phyloP scores from a whole-genome alignment of 2,797 vertebrate genomes.

The Hafferia zeledoni region DNA sequence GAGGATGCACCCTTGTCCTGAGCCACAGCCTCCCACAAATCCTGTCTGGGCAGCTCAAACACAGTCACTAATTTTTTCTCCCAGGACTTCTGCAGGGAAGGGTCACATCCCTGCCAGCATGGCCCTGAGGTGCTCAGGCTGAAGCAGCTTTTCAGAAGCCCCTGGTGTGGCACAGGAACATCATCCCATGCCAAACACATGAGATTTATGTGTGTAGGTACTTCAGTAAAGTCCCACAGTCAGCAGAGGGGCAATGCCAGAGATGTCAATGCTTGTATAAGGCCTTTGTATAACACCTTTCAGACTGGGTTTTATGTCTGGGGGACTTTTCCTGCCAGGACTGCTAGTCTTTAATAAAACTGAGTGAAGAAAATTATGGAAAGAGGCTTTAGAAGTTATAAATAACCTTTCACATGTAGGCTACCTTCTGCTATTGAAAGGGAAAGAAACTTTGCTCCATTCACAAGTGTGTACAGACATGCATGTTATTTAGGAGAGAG shows the following conservation, averaged over 20 bases:
- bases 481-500: background rate
- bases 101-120: background rate
- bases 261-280: background rate
- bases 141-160: background rate
- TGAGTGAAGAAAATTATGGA: background rate
- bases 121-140: background rate
- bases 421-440: background rate
- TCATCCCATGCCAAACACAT: rapidly evolving
- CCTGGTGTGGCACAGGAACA: background rate
- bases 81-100: background rate
- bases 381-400: slow-evolving; percentile 31
- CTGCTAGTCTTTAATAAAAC: background rate
- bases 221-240: background rate
- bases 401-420: background rate
- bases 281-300: background rate
- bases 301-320: background rate
- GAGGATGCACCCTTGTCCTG: background rate
- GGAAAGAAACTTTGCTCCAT: background rate
- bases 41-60: background rate
- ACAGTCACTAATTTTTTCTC: rapidly evolving
- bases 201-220: background rate
- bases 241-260: background rate
- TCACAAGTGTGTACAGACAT: background rate
- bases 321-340: background rate
- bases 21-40: background rate